Percentiles rank a stretch among this genome's conserved stretches.
These are phyloP conservation scores for Xerus rutilus DNA, from an alignment of 2,797 vertebrate genomes.

Conservation along the genomic window DNA sequence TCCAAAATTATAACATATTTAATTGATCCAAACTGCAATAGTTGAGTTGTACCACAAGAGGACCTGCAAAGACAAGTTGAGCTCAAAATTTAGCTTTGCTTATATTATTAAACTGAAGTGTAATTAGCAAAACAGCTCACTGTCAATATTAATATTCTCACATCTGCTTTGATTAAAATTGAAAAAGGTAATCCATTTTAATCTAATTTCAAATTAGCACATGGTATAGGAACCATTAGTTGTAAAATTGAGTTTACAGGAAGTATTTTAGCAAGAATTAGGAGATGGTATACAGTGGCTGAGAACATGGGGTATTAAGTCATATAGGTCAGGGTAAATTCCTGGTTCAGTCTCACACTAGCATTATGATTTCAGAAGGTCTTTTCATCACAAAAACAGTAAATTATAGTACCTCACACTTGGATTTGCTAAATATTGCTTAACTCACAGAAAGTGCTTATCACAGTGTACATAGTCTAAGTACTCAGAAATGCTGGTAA, in stretches of 20 bases:
- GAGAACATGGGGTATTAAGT: not conserved
- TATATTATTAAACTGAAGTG: constrained; percentile 60
- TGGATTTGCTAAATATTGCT: constrained; percentile 31
- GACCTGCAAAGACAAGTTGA: constrained; percentile 84
- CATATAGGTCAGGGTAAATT: not conserved
- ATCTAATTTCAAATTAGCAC: constrained; percentile 54
- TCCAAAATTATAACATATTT: not conserved
- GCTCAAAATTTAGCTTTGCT: constrained; percentile 47
- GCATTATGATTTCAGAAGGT: not conserved
- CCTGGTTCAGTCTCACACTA: not conserved
- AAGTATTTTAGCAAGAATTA: constrained; percentile 51
- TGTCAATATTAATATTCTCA: constrained; percentile 18
- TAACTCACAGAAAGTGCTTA: constrained; percentile 19
- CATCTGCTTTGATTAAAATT: constrained; percentile 43
- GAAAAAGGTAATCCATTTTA: constrained; percentile 44
- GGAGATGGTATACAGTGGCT: not conserved
- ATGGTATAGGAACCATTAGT: not conserved
- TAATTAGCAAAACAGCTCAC: constrained; percentile 44
- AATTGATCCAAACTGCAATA: constrained; percentile 70
- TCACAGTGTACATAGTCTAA: not conserved
- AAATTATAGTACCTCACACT: not conserved
- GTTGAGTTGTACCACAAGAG: constrained; percentile 83
- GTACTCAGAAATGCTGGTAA: not conserved
- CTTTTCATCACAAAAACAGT: not conserved
- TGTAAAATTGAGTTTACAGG: not conserved